Conservation (phyloP, 2,888 invertebrate genomes). For the Hirtodrosophila duncani region DNA sequence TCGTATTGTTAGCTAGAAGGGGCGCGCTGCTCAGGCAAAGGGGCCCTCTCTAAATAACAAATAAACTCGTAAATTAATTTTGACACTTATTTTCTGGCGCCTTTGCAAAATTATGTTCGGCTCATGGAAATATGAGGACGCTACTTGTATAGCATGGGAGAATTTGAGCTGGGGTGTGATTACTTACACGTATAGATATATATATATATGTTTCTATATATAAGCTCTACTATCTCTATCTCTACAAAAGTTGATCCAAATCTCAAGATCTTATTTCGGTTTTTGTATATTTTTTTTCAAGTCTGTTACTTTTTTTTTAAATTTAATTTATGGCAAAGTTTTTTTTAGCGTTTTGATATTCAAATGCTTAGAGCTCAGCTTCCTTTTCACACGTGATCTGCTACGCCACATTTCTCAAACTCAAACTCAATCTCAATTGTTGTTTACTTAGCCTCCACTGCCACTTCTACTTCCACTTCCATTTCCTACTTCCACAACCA, state of each 20-base stretch:
- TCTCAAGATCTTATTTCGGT: slow-evolving; percentile 17
- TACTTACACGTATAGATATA: too few relatives aligned
- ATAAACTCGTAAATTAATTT: slow-evolving; percentile 78
- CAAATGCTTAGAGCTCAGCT: slow-evolving; percentile 29
- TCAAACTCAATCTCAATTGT: slow-evolving; percentile 48
- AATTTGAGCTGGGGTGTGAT: too few relatives aligned
- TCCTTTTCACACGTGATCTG: too few relatives aligned
- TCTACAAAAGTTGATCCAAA: background rate
- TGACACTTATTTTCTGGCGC: slow-evolving; percentile 73
- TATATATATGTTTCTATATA: too few relatives aligned
- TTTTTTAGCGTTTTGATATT: slow-evolving; percentile 38
- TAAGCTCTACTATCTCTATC: too few relatives aligned
- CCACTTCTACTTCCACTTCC: slow-evolving; percentile 30
- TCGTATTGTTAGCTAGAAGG: too few relatives aligned
- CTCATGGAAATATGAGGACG: slow-evolving; percentile 62
- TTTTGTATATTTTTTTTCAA: slow-evolving; percentile 23
- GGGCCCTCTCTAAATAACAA: slow-evolving; percentile 79
- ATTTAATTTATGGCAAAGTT: slow-evolving; percentile 41
- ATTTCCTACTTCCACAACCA: slow-evolving; percentile 13
- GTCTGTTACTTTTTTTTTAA: slow-evolving; percentile 5
- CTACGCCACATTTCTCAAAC: slow-evolving; percentile 5
- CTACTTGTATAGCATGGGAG: too few relatives aligned
- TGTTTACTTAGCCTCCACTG: slow-evolving; percentile 54
- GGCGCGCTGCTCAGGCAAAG: slow-evolving; percentile 57
- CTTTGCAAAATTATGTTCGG: slow-evolving; percentile 57